Conservation (phyloP, 92 coral and sea anemone genomes). For the Heteractis magnifica region DNA sequence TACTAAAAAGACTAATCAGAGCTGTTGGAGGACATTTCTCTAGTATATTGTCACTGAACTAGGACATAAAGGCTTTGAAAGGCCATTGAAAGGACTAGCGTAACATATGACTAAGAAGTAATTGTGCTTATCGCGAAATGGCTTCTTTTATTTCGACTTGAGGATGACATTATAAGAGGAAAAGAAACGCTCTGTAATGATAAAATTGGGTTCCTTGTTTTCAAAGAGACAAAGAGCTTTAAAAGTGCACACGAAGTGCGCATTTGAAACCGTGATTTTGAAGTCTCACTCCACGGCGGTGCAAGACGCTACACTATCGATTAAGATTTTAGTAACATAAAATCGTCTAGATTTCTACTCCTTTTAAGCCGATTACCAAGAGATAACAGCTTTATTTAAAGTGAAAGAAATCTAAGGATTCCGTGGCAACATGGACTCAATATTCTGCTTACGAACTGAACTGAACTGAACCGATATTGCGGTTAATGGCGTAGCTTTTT, state of each 20-base stretch:
- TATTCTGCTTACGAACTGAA: neutral
- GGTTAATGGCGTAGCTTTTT: neutral
- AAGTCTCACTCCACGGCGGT: neutral
- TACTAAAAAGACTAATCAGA: constrained; percentile 14
- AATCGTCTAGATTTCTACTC: constrained; percentile 8
- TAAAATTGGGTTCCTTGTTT: neutral
- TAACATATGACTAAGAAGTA: neutral
- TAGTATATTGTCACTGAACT: constrained; percentile 9
- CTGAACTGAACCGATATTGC: neutral
- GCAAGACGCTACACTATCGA: neutral
- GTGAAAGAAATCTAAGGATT: constrained; percentile 12
- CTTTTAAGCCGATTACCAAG: constrained; percentile 7
- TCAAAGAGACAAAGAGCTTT: constrained; percentile 7
- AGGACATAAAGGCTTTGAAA: constrained; percentile 5
- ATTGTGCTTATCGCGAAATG: neutral
- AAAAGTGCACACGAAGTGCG: constrained; percentile 3
- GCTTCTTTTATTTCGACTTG: neutral
- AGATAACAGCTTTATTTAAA: constrained; percentile 5
- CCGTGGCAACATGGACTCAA: neutral
- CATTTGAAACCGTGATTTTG: neutral
- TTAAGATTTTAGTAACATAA: neutral
- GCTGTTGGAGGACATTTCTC: constrained; percentile 3
- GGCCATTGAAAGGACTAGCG: neutral
- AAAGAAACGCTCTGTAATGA: neutral
- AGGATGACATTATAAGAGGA: constrained; percentile 7